Evolutionary conservation across 37 sponge, comb jelly and placozoan species (phyloP).

Genomic region (Halisarca cf. caerulea): DNA sequence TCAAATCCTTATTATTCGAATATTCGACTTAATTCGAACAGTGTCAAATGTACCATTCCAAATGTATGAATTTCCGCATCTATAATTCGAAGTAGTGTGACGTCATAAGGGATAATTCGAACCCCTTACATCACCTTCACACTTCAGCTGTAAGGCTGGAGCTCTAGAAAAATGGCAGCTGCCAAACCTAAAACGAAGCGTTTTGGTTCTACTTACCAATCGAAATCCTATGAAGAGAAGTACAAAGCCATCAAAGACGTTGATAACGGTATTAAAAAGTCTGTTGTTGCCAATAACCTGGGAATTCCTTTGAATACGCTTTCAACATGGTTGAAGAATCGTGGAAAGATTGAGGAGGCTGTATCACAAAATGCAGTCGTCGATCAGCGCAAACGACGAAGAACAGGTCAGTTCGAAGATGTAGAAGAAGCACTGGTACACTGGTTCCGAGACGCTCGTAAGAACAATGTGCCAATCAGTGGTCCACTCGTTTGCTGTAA

Average conservation of each 20-base stretch:
- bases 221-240: not conserved
- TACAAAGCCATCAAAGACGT: not conserved
- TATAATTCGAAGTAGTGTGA: not conserved
- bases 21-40: constrained; percentile 6
- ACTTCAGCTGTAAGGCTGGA: too few species aligned
- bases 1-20: constrained; percentile 2
- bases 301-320: not conserved
- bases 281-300: not conserved
- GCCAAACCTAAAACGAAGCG: not conserved
- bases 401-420: not conserved
- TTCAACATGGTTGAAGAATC: not conserved
- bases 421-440: not conserved
- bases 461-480: not conserved
- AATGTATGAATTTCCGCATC: not conserved
- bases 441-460: not conserved
- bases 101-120: not conserved
- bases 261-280: not conserved
- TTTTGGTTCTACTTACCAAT: not conserved
- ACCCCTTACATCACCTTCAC: not conserved
- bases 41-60: not conserved
- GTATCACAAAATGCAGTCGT: not conserved
- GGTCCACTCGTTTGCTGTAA: not conserved
- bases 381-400: not conserved
- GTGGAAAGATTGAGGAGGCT: too few species aligned
- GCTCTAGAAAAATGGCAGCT: too few species aligned